Evolutionary conservation across 2,888 invertebrate species (phyloP), one percentile per base, ranked within the genome.

Genomic region (Hesperia comma): DNA sequence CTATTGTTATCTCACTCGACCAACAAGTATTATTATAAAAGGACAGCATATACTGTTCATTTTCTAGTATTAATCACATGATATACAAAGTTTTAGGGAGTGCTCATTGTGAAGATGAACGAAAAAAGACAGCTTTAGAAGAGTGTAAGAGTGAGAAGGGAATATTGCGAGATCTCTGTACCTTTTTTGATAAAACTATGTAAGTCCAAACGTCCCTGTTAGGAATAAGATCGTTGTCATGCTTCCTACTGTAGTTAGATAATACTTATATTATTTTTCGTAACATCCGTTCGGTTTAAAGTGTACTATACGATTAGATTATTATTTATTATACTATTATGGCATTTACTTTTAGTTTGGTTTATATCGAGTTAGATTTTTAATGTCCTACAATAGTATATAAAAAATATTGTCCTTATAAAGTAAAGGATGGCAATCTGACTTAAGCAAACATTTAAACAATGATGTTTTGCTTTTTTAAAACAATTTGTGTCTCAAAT

Each of bases 161-260:
- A 49, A 10, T 49, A 2, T 49, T 49, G 17, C 19, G 6, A 49
- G 46, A 49, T 60, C 17, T 32, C 33, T 60, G 46, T 60, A 46
- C 43, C 60, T 32, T 32, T 49, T 26, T 26, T 32, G 32, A 33
- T 46, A 26, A 32, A 14, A 46, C 46, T 49, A 58, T 58, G 46
- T 49, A 33, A 49, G 32, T 33, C 46, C 17, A 60, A 60, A 60
- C 60, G 60, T 60, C 60, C 60, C 26, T 15, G 33, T 17, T 60
- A 60, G 32, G 17, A 46, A 32, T 60, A 60, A 60, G 60, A 26
- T 32, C 60, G 49, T 60, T 32, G n/a, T 32, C 46, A 60, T 33
- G 60, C 46, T 46, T 60, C 46, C 46, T 60, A 49, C 26, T 46
- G 10, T 15, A 21, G 26, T 32, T 26, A 53, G 26, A 26, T n/a